Evolutionary conservation across 2,888 invertebrate species (phyloP).

Genomic region (Geophilus truncorum): DNA sequence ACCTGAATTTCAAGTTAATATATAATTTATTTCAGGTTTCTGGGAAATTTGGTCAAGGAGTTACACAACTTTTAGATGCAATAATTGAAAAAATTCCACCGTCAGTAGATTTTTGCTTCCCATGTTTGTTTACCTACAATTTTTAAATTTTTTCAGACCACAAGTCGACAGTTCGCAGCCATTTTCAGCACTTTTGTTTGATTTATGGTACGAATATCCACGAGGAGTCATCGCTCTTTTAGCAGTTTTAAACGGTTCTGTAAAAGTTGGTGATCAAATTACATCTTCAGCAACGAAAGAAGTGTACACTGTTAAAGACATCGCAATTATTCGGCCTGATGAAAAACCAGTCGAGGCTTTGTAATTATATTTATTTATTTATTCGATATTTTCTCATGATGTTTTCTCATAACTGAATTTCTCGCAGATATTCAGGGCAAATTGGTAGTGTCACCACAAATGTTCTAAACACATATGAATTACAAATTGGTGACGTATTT

Average conservation of each 20-base stretch:
- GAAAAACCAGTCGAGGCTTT: slow-evolving; percentile 62
- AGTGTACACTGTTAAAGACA: slow-evolving; percentile 68
- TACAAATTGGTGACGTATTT: slow-evolving; percentile 71
- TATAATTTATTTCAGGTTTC: slow-evolving; percentile 69
- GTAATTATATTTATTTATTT: slow-evolving; percentile 44
- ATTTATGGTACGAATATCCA: slow-evolving; percentile 88
- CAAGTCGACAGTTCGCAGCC: slow-evolving; percentile 48
- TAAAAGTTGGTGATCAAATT: slow-evolving; percentile 70
- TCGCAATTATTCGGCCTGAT: slow-evolving; percentile 73
- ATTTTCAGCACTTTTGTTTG: slow-evolving; percentile 80
- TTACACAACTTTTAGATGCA: slow-evolving; percentile 68
- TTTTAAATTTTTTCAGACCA: slow-evolving; percentile 48
- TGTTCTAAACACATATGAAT: slow-evolving; percentile 68
- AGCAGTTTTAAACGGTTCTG: slow-evolving; percentile 59
- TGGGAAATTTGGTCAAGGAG: slow-evolving; percentile 83
- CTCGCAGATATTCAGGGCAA: slow-evolving; percentile 69
- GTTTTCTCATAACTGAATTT: background rate
- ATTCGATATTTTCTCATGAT: background rate
- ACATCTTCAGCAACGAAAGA: slow-evolving; percentile 65
- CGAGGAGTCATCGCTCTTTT: slow-evolving; percentile 51
- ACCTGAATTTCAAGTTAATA: too few relatives aligned
- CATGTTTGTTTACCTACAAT: too few relatives aligned
- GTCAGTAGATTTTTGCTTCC: too few relatives aligned
- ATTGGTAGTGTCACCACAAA: slow-evolving; percentile 82
- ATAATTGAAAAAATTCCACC: slow-evolving; percentile 74